Conservation (phyloP, 2,113 vertebrate species). For the Pteronura brasiliensis region DNA sequence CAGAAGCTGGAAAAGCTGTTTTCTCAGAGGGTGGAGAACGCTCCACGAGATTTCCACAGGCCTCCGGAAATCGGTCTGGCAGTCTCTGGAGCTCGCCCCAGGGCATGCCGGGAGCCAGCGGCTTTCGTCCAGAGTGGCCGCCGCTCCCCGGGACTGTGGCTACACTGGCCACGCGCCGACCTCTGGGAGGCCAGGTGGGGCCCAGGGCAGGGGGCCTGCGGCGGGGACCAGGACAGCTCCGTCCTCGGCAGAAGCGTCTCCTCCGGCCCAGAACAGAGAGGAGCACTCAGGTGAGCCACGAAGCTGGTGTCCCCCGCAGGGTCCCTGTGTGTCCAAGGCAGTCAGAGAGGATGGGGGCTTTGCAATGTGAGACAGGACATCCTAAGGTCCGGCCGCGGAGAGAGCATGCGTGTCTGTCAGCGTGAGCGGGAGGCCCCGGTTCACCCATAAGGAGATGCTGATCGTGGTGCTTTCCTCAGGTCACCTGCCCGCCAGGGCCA, state of each 20-base stretch:
- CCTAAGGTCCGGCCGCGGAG: background rate
- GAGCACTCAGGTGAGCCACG: background rate
- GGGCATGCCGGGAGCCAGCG: background rate
- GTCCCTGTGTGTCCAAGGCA: background rate
- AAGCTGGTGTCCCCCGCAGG: no score
- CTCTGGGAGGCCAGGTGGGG: background rate
- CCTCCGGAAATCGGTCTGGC: background rate
- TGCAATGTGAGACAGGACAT: background rate
- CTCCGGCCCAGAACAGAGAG: background rate
- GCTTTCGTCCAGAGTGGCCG: accelerated
- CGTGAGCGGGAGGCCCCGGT: background rate
- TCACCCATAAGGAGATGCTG: accelerated
- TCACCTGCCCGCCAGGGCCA: background rate
- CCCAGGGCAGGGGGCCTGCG: accelerated
- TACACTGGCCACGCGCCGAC: accelerated
- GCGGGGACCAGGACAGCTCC: background rate
- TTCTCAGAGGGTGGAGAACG: background rate
- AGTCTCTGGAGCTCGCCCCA: background rate
- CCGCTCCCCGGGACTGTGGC: background rate
- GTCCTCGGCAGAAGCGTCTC: background rate
- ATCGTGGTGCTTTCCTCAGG: background rate
- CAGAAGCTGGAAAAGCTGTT: background rate
- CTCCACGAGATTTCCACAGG: background rate
- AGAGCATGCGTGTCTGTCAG: background rate
- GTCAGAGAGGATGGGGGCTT: background rate